Evolutionary conservation across 2,113 vertebrate species (phyloP).

Genomic region (rabbit (Oryctolagus cuniculus)): mOryCun1.1 NC_091445.1:58144501-58145000

Average conservation of each 20-base stretch:
- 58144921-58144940: background rate
- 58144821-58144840: background rate
- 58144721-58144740: background rate
- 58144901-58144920: background rate
- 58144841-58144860: background rate
- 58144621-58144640: background rate
- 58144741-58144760: background rate
- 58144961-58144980: background rate
- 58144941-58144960: background rate
- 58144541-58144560: background rate
- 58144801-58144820: background rate
- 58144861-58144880: background rate
- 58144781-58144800: background rate
- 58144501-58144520: too few relatives aligned
- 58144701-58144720: background rate
- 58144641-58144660: background rate
- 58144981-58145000: constrained; percentile 5
- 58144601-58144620: background rate
- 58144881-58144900: background rate
- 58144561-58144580: background rate
- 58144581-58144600: background rate
- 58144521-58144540: too few relatives aligned
- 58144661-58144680: background rate
- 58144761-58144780: background rate
- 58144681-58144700: background rate